Evolutionary conservation across 2,888 invertebrate genomes (phyloP).

Genomic region (Tortrix viridana): DNA sequence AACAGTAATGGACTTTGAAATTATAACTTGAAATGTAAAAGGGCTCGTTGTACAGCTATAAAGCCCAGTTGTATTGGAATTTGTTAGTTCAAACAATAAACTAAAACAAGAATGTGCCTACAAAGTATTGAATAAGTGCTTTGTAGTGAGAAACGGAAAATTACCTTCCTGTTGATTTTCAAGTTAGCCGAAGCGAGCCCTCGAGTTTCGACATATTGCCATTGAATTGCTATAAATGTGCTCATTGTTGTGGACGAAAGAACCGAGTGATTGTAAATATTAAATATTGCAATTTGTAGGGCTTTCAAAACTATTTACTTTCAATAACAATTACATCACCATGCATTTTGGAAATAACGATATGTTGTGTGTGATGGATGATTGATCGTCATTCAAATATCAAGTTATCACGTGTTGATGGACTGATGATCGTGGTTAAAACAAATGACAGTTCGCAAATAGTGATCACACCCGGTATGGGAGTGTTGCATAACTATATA

Average conservation of each 20-base stretch:
- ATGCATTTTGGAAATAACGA: conserved; percentile 14
- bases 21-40: not conserved
- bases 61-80: conserved; percentile 26
- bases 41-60: conserved; percentile 9
- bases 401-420: conserved; percentile 42
- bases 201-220: conserved; percentile 19
- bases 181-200: conserved; percentile 43
- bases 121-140: conserved; percentile 47
- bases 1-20: conserved; percentile 13
- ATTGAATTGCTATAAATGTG: conserved; percentile 25
- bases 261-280: conserved; percentile 13
- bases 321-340: conserved; percentile 15
- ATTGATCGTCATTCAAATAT: conserved; percentile 23
- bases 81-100: conserved; percentile 33
- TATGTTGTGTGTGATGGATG: conserved; percentile 9
- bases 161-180: conserved; percentile 50
- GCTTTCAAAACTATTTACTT: conserved; percentile 15
- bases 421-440: conserved; percentile 59
- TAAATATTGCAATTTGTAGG: conserved; percentile 12
- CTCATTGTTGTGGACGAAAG: conserved; percentile 19
- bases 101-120: conserved; percentile 44
- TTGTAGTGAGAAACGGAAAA: conserved; percentile 47
- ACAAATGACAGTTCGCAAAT: conserved; percentile 54
- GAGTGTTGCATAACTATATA: conserved; percentile 48
- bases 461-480: conserved; percentile 57